Base-by-base conservation (phyloP, 2,888 invertebrate genomes). In the Spilosoma lubricipeda region DNA sequence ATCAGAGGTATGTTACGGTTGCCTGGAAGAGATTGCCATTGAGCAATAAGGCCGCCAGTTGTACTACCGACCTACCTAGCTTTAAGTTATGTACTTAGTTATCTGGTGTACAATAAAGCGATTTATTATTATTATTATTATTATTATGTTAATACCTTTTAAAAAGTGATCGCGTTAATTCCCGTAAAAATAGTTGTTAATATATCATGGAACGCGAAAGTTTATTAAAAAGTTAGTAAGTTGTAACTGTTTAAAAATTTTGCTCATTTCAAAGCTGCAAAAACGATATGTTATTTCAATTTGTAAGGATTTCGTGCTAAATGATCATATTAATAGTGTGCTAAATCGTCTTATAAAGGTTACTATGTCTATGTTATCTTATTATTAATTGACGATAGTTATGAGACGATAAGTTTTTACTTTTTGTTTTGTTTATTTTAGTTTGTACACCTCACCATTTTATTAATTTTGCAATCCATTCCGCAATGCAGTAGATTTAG, bases 401-500 rank as follows among this genome's bases (percentile, higher is more conserved):
- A 3, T 39, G 39, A 39, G 39, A 39, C 39, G 18, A 0, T 5
- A 18, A 45, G 20, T 8, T 52, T 52, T n/a, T 11, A n/a, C 1
- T 11, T 27, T 30, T 18, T 30, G 9, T 30, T 30, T 63, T 5
- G 30, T 30, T n/a, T n/a, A n/a, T n/a, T n/a, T n/a, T n/a, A n/a
- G n/a, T n/a, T n/a, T n/a, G 2, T 8, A 30, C 63, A 63, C 2
- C 18, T 18, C n/a, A 39, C 5, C 39, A 4, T 5, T n/a, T 13
- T 11, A 59, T 15, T 15, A n/a, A 36, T 39, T n/a, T 67, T 67
- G 23, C 13, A 33, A 63, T 63, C 59, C 65, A 71, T 56, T 39
- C 74, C 45, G 83, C 75, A 83, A 56, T 83, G 78, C 77, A 73
- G 71, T 64, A 65, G 70, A 48, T 9, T 30, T 30, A 5, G 30